Base-by-base conservation (phyloP, 2,888 invertebrate species). In the Sphecodes monilicornis region DNA sequence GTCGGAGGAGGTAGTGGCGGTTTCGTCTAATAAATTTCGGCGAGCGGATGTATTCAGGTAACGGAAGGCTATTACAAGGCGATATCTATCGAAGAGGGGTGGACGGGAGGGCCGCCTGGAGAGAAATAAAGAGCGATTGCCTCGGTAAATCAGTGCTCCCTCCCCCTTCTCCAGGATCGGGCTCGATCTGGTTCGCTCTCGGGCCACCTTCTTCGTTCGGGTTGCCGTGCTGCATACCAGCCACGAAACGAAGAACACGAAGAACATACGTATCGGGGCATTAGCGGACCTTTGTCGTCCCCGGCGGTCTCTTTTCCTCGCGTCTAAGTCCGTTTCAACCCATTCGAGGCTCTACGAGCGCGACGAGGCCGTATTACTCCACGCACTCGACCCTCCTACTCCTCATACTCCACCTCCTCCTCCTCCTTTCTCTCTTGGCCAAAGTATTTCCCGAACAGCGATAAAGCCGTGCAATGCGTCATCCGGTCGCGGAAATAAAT, bases 81-180 rank as follows among this genome's bases (percentile, higher is more conserved):
- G 93, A 94, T 94, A 94, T 94, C 94, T 93, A 94, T 94, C 92
- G 94, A 93, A 90, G 91, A 91, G 91, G 89, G 93, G 92, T 91
- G 92, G 92, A 90, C 90, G 92, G 90, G 93, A 94, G 93, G 93
- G 94, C 93, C 94, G 94, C 94, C 94, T 95, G 91, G 94, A 95
- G 94, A 94, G 94, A 94, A 94, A 95, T 94, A 95, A 95, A 95
- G 94, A 95, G 94, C 93, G 94, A 95, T 95, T 95, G 94, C 93
- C 91, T 93, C 94, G 91, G 94, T 95, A 95, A 95, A 95, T 95
- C 94, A 95, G 94, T 90, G 88, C 87, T 88, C 66, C 77, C 86
- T 75, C 70, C 80, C 75, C 79, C 84, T 86, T 84, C 86, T 80
- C 82, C 90, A 71, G 78, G 87, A 85, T 32, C 43, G 74, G 74